Conservation (phyloP, 1,140 invertebrate species). For the Hyposmocoma kahamanoa region DNA sequence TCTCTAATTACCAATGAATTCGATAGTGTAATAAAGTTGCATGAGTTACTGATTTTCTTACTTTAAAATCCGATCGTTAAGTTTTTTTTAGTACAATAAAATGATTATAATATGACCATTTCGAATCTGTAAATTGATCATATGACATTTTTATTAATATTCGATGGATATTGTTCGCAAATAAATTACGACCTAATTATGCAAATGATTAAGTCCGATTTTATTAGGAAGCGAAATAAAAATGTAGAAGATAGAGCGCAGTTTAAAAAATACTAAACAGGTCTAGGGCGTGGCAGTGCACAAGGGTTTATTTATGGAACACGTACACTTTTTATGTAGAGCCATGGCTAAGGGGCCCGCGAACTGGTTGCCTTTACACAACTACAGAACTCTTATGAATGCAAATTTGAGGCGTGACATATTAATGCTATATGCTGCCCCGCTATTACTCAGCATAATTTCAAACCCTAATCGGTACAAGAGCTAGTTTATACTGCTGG, state of each 20-base stretch:
- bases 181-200: not conserved
- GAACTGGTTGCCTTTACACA: not conserved
- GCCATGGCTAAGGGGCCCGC: conserved; percentile 14
- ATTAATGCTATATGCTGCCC: conserved; percentile 21
- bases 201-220: too few relatives aligned
- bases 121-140: too few relatives aligned
- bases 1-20: too few relatives aligned
- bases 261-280: not conserved
- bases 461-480: conserved; percentile 1
- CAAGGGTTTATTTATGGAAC: conserved; percentile 10
- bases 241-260: not conserved
- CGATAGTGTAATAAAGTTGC: too few relatives aligned
- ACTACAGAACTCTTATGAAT: conserved; percentile 13
- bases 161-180: too few relatives aligned
- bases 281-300: not conserved
- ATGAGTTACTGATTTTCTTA: too few relatives aligned
- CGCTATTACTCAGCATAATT: conserved; percentile 11
- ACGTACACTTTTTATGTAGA: conserved; percentile 14
- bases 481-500: not conserved
- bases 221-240: not conserved
- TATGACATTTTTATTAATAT: too few relatives aligned
- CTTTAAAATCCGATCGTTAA: too few relatives aligned
- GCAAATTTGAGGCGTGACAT: conserved; percentile 29
- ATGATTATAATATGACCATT: too few relatives aligned
- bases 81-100: too few relatives aligned